Percentiles rank a stretch among this genome's conserved stretches.
phyloP scores from a whole-genome alignment of 2,113 vertebrate species.

The Pardalotus punctatus region DNA sequence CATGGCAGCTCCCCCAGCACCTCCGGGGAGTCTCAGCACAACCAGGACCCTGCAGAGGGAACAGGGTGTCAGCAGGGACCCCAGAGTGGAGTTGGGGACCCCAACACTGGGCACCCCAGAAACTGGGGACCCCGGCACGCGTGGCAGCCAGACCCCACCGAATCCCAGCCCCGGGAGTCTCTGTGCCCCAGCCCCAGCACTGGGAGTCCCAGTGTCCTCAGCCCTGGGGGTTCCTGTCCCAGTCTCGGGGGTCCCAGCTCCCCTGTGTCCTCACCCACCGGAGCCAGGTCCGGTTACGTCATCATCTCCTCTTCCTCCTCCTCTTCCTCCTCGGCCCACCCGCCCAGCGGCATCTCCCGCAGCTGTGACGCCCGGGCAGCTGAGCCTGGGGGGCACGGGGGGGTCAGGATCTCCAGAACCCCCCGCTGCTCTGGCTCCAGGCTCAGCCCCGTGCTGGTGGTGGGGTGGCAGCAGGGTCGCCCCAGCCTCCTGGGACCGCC shows the following conservation, averaged over 20 bases:
- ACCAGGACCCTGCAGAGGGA: background rate
- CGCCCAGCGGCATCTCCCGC: constrained; percentile 81
- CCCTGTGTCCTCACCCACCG: background rate
- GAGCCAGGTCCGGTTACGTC: background rate
- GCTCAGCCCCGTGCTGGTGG: constrained; percentile 80
- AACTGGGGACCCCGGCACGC: fast-evolving
- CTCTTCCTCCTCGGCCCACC: constrained; percentile 86
- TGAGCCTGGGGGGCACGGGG: background rate
- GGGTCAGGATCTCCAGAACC: background rate
- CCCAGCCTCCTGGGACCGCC: background rate
- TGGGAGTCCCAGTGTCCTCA: background rate
- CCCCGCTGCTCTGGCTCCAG: constrained; percentile 57
- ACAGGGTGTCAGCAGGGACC: background rate
- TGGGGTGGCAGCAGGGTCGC: constrained; percentile 72
- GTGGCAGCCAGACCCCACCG: background rate
- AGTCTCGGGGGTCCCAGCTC: fast-evolving
- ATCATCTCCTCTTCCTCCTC: background rate
- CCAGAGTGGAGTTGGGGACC: background rate
- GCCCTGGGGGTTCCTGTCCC: fast-evolving
- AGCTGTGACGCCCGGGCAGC: constrained; percentile 54
- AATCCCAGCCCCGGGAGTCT: background rate
- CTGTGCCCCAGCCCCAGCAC: background rate
- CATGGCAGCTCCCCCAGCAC: background rate
- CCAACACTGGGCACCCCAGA: background rate
- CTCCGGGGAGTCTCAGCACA: background rate